Evolutionary conservation across 2,797 vertebrate genomes (phyloP).

Genomic region (Scomberomorus guttatus): DNA sequence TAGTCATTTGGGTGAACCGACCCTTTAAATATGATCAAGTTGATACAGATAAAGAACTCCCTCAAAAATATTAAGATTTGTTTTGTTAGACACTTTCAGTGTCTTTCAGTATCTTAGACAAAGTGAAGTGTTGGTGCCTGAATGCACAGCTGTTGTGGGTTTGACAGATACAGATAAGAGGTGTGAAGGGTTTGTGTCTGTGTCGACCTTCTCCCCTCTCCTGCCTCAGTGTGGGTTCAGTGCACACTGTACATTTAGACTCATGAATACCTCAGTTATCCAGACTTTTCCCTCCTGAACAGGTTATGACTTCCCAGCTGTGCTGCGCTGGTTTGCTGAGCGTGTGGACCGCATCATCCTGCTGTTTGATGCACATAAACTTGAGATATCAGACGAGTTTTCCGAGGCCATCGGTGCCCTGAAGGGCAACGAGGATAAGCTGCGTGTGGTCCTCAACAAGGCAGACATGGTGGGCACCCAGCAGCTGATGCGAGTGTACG

Average conservation of each 20-base stretch:
- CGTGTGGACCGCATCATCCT: constrained; percentile 95
- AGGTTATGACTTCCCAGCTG: constrained; percentile 95
- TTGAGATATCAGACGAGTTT: constrained; percentile 97
- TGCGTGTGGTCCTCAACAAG: constrained; percentile 97
- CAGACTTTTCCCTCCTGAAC: not conserved
- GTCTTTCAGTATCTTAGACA: not conserved
- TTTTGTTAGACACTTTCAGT: not conserved
- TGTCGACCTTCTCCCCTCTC: constrained; percentile 66
- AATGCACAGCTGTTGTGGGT: not conserved
- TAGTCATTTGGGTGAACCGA: not conserved
- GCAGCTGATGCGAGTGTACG: constrained; percentile 96
- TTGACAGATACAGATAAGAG: constrained; percentile 25
- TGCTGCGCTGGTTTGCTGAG: constrained; percentile 95
- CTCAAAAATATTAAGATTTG: not conserved
- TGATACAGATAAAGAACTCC: not conserved
- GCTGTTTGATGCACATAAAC: constrained; percentile 95
- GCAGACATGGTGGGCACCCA: constrained; percentile 96
- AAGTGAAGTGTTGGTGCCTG: not conserved
- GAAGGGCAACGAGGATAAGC: constrained; percentile 95
- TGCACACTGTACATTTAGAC: not conserved
- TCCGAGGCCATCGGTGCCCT: constrained; percentile 93
- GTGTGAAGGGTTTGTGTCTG: constrained; percentile 65
- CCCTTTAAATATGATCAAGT: not conserved
- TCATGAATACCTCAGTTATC: not conserved
- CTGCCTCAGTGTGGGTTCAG: not conserved